Evolutionary conservation across 2,113 vertebrate species (phyloP), one percentile per base, ranked within the genome.

Genomic region (Periophthalmodon schlosseri): DNA sequence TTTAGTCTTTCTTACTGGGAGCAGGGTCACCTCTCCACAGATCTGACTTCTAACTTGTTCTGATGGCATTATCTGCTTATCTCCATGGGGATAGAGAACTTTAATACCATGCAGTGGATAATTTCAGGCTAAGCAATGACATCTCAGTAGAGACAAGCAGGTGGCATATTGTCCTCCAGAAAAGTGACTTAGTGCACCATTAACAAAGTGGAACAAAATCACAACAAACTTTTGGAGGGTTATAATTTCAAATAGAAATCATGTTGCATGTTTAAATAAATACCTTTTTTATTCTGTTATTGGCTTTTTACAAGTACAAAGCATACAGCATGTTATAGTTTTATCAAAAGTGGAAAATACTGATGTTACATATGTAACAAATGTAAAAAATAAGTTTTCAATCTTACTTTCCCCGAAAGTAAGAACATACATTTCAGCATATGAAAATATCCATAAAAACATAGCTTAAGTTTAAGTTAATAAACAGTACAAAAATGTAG

Each of bases 291-390:
- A 97, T 98, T 98, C 95, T 98, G 97, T 98, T 96, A 95, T 97
- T 99, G 96, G 94, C 96, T 97, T 98, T 92, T 98, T 98, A 98
- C 96, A 99, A 91, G 93, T 97, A 98, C 94, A 97, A 98, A 97
- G 96, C 96, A 95, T 97, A 98, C 96, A 95, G 92, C 98, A 96
- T 98, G 97, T 98, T 98, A 99, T 97, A 98, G 93, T 96, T 97
- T 96, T 98, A 98, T 98, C 96, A 98, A 99, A 96, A 93, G 96
- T 97, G 95, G 95, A 97, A 99, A 98, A 98, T 97, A 99, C 95
- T 96, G 94, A 95, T 87, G 96, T 98, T 98, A 99, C 97, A 95
- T 95, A 95, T 95, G 97, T 99, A 98, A 99, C 97, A 96, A 96
- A 96, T 96, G 95, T 96, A 96, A 96, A 98, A 98, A 96, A 94